phyloP scores from a whole-genome alignment of 2,797 vertebrate species.

The Ispidina picta region DNA sequence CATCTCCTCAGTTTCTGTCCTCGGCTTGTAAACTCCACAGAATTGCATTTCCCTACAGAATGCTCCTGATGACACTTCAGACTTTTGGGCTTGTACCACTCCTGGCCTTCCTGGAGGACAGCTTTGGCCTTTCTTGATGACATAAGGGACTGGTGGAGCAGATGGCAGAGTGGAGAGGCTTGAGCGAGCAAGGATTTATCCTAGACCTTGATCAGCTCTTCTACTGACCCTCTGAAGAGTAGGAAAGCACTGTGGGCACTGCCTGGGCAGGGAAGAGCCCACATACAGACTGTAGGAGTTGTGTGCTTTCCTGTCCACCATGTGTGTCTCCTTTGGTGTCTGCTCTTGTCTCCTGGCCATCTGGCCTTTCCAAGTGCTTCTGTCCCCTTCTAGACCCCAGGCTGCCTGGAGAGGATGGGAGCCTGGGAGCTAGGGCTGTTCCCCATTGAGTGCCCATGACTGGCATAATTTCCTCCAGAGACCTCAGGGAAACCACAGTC shows the following conservation, averaged over 20 bases:
- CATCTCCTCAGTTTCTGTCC: background rate
- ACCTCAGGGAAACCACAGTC: background rate
- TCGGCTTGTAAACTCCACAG: background rate
- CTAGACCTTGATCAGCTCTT: background rate
- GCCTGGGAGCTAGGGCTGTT: background rate
- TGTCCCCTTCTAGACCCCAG: background rate
- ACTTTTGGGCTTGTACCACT: background rate
- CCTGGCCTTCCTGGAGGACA: slow-evolving; percentile 44
- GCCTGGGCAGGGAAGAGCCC: background rate
- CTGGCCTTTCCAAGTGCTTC: background rate
- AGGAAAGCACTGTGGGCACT: background rate
- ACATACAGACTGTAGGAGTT: background rate
- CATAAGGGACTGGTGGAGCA: background rate
- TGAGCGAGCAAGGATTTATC: background rate
- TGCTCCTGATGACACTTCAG: background rate
- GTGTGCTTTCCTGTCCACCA: background rate
- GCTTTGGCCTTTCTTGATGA: slow-evolving; percentile 1
- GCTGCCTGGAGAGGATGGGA: background rate
- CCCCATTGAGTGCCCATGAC: background rate
- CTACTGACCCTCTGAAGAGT: background rate
- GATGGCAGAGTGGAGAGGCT: slow-evolving; percentile 17
- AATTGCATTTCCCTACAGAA: background rate
- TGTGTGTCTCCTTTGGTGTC: background rate
- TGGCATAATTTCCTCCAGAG: background rate
- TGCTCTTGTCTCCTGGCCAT: background rate